Evolutionary conservation across 2,797 vertebrate species (phyloP).

Genomic region (Eremophila alpestris): DNA sequence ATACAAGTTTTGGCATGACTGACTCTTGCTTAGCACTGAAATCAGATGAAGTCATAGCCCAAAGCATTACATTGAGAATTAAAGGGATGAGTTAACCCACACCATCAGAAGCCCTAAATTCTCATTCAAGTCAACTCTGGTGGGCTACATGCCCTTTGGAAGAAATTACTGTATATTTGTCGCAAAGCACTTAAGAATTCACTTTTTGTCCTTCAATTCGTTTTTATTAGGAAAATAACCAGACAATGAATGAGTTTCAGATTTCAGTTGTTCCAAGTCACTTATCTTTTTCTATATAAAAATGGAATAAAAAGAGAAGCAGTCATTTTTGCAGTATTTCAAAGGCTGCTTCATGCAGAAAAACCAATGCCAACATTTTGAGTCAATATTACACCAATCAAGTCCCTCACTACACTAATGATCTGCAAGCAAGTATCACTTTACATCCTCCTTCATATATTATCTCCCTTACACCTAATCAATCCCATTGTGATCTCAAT

Average conservation of each 20-base stretch:
- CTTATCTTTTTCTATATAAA: neutral
- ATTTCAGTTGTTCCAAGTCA: neutral
- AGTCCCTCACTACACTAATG: neutral
- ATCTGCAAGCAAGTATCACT: constrained; percentile 24
- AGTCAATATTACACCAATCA: neutral
- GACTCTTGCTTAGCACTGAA: neutral
- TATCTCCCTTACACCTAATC: constrained; percentile 46
- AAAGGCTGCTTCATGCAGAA: neutral
- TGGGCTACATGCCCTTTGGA: neutral
- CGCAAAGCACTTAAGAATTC: constrained; percentile 11
- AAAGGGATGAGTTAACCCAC: neutral
- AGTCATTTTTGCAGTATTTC: neutral
- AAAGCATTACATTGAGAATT: neutral
- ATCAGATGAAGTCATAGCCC: constrained; percentile 13
- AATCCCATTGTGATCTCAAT: neutral
- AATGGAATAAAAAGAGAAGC: neutral
- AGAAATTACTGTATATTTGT: neutral
- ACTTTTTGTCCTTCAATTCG: neutral
- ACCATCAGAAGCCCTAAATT: neutral
- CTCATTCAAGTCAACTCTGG: neutral
- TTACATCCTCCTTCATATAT: constrained; percentile 26
- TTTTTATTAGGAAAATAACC: constrained; percentile 24
- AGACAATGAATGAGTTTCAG: neutral
- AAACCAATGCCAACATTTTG: constrained; percentile 16
- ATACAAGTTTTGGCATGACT: neutral